These are phyloP conservation scores for Patella caerulea DNA, from an alignment of 2,888 invertebrate genomes.

Conservation along the genomic window DNA sequence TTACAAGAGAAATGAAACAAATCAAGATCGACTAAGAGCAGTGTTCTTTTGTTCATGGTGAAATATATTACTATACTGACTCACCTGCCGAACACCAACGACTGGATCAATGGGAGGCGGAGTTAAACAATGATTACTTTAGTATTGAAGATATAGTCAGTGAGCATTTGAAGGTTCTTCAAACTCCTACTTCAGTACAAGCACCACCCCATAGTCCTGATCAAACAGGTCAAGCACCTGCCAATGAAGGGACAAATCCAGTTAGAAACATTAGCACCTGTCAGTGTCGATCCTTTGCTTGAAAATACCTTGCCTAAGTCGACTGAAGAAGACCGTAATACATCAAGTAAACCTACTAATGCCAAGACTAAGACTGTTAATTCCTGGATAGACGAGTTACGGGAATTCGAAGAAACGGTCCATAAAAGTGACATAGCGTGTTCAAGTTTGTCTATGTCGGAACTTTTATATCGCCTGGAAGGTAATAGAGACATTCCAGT, in stretches of 20 bases:
- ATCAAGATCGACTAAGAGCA: background rate
- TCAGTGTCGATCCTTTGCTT: no score
- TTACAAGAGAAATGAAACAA: background rate
- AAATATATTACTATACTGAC: background rate
- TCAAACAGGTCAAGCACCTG: no score
- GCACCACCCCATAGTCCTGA: no score
- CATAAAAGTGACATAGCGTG: background rate
- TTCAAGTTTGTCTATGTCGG: background rate
- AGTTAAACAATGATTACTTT: background rate
- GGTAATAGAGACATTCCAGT: background rate
- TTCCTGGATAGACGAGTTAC: constrained; percentile 15
- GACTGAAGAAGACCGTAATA: no score
- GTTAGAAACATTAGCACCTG: no score
- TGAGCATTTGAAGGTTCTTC: background rate
- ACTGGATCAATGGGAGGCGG: background rate
- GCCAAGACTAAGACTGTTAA: background rate
- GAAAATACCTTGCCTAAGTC: no score
- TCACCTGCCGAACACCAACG: background rate
- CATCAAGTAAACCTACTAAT: background rate
- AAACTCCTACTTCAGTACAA: no score
- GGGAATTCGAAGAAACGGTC: constrained; percentile 8
- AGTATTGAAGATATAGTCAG: background rate
- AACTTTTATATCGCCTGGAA: background rate
- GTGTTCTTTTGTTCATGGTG: constrained; percentile 5
- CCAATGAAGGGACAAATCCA: no score